These are phyloP conservation scores for Plectrocnemia conspersa DNA, from an alignment of 1,140 invertebrate genomes.

Conservation along the genomic window DNA sequence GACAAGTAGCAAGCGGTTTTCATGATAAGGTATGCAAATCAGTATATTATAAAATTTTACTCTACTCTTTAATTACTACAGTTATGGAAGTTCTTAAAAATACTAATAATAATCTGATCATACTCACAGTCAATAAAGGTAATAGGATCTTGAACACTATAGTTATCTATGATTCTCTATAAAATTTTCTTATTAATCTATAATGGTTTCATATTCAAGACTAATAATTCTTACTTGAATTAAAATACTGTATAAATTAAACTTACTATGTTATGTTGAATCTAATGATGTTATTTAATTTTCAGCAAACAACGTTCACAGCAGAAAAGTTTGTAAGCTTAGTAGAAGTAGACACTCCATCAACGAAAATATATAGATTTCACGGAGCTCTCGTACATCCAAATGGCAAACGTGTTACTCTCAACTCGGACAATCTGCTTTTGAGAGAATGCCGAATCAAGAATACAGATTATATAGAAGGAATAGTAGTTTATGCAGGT, in stretches of 20 bases:
- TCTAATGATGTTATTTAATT: conserved; percentile 33
- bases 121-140: too few species aligned
- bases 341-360: conserved; percentile 88
- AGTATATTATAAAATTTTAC: not conserved
- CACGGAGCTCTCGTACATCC: conserved; percentile 83
- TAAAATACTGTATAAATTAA: not conserved
- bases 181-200: too few species aligned
- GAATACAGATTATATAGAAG: conserved; percentile 86
- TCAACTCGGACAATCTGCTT: conserved; percentile 90
- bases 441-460: conserved; percentile 91
- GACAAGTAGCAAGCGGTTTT: conserved; percentile 75
- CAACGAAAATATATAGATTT: conserved; percentile 94
- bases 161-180: too few species aligned
- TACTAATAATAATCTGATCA: too few species aligned
- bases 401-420: conserved; percentile 70
- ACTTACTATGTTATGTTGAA: too few species aligned
- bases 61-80: too few species aligned
- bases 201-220: too few species aligned
- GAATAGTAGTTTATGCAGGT: conserved; percentile 95
- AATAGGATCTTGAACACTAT: too few species aligned
- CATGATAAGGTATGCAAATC: conserved; percentile 53
- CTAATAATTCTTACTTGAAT: too few species aligned
- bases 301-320: conserved; percentile 64
- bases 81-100: too few species aligned
- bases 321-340: conserved; percentile 77